Evolutionary conservation across 2,888 invertebrate species (phyloP).

Genomic region (Ashinkailepas kermadecensis): DNA sequence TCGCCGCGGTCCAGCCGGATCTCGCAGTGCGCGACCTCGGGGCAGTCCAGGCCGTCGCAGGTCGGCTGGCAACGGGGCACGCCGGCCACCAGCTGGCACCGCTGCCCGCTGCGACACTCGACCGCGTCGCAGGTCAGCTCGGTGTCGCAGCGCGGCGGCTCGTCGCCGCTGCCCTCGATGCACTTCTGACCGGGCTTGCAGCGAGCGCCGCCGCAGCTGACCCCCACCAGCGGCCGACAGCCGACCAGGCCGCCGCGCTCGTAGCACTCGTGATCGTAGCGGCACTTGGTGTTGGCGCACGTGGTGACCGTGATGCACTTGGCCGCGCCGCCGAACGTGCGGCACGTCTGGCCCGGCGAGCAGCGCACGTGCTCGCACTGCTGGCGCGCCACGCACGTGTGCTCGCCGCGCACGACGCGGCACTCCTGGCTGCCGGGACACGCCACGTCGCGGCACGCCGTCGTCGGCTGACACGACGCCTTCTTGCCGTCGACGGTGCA

Average conservation of each 20-base stretch:
- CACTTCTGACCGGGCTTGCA: neutral
- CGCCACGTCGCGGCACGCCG: neutral
- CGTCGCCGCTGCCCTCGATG: neutral
- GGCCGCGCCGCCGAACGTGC: neutral
- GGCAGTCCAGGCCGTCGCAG: neutral
- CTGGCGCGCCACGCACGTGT: neutral
- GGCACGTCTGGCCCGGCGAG: neutral
- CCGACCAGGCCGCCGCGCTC: neutral
- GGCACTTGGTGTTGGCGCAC: neutral
- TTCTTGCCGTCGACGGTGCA: neutral
- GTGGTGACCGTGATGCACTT: constrained; percentile 1
- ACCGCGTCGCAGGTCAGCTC: neutral
- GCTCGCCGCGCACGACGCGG: neutral
- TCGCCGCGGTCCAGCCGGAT: neutral
- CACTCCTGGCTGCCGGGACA: neutral
- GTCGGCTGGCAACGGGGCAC: neutral
- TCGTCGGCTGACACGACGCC: neutral
- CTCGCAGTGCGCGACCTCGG: neutral
- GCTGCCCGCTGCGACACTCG: neutral
- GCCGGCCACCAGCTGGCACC: neutral
- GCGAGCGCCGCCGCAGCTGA: neutral
- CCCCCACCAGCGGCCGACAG: neutral
- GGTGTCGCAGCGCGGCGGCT: neutral
- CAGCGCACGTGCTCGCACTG: neutral
- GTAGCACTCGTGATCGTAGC: neutral